These are phyloP conservation scores for Chrysotoxum bicinctum DNA, from an alignment of 2,888 invertebrate species.

Conservation along the genomic window DNA sequence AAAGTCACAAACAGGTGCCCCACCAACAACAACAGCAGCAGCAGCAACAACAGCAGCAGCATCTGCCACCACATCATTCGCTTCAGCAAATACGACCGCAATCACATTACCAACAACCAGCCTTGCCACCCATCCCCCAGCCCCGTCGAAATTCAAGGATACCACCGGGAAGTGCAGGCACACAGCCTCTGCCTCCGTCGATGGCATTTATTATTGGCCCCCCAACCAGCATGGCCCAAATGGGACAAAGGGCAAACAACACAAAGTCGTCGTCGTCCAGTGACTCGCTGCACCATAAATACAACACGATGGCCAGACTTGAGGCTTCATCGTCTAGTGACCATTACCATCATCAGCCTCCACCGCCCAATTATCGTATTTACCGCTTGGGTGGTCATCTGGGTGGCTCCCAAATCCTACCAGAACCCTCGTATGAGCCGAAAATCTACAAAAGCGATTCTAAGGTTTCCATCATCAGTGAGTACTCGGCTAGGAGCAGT, in stretches of 20 bases:
- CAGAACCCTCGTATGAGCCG: constrained; percentile 77
- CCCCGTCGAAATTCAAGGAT: constrained; percentile 63
- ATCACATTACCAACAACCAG: constrained; percentile 68
- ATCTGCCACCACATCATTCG: constrained; percentile 64
- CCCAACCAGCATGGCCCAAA: constrained; percentile 6
- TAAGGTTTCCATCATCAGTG: constrained; percentile 80
- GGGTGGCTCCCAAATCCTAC: constrained; percentile 79
- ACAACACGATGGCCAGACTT: constrained; percentile 78
- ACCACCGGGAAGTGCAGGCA: constrained; percentile 32
- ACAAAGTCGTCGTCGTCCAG: constrained; percentile 82
- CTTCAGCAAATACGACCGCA: constrained; percentile 61
- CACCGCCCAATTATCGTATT: constrained; percentile 74
- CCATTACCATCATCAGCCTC: constrained; percentile 72
- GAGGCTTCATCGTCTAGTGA: constrained; percentile 76
- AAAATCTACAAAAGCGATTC: constrained; percentile 82
- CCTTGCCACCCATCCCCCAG: constrained; percentile 61
- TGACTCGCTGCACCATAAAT: constrained; percentile 80
- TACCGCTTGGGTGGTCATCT: constrained; percentile 78
- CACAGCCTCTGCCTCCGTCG: constrained; percentile 23
- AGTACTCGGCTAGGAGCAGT: constrained; percentile 80
- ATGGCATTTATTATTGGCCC: constrained; percentile 45
- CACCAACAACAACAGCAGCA: constrained; percentile 74
- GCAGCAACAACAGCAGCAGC: constrained; percentile 75
- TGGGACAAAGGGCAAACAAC: constrained; percentile 74
- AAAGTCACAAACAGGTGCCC: constrained; percentile 73